Percentiles rank a stretch among this genome's conserved stretches.
Evolutionary conservation across 2,888 invertebrate genomes (phyloP).

Genomic region (Sphaerophoria taeniata): DNA sequence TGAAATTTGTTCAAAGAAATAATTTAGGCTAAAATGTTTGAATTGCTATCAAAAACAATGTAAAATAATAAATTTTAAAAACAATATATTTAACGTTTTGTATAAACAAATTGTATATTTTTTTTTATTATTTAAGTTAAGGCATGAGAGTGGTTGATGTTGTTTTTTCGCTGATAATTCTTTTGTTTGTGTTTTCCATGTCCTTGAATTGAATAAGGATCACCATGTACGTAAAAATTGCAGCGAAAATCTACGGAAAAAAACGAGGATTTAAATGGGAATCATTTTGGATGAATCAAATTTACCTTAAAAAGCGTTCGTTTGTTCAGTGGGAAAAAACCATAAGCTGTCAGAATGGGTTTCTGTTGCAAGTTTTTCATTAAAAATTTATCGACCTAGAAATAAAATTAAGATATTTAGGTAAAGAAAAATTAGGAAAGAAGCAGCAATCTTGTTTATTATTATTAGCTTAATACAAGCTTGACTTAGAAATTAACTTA

Average conservation of each 20-base stretch:
- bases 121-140: background rate
- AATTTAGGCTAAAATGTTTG: slow-evolving; percentile 41
- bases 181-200: slow-evolving; percentile 79
- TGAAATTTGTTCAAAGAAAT: slow-evolving; percentile 3
- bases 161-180: background rate
- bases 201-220: slow-evolving; percentile 80
- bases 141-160: background rate
- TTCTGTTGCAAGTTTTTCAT: slow-evolving; percentile 79
- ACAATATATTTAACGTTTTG: slow-evolving; percentile 56
- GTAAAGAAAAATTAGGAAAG: too few relatives aligned
- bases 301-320: slow-evolving; percentile 79
- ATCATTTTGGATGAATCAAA: background rate
- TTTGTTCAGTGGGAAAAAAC: slow-evolving; percentile 79
- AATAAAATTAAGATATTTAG: background rate
- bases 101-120: slow-evolving; percentile 33
- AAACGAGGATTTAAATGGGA: too few relatives aligned
- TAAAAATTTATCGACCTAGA: slow-evolving; percentile 79
- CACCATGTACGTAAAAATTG: slow-evolving; percentile 80
- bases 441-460: too few relatives aligned
- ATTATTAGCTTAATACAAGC: too few relatives aligned
- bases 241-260: slow-evolving; percentile 78
- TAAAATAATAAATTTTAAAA: slow-evolving; percentile 48
- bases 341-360: slow-evolving; percentile 80
- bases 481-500: too few relatives aligned
- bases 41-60: slow-evolving; percentile 58